phyloP scores from a whole-genome alignment of 2,113 vertebrate genomes.

The Ovis aries region DNA sequence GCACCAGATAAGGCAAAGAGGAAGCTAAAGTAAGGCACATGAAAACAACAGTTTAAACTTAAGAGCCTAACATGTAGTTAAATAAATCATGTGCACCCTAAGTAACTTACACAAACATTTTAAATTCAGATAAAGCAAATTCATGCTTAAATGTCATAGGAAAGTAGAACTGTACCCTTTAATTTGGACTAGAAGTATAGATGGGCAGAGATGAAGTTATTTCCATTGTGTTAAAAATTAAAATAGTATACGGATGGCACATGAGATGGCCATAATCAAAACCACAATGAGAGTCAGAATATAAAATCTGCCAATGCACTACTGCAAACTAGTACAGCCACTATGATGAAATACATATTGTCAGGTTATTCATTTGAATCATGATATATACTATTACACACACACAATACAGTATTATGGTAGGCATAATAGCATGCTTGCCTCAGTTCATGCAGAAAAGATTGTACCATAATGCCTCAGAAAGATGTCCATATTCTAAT shows the following conservation, averaged over 20 bases:
- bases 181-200: background rate
- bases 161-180: background rate
- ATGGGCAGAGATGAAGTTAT: background rate
- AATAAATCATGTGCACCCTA: background rate
- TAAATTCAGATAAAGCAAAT: background rate
- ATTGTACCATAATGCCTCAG: background rate
- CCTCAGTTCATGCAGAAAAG: too few species aligned
- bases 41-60: background rate
- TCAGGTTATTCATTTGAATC: too few species aligned
- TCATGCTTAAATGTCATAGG: background rate
- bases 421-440: too few species aligned
- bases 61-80: background rate
- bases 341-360: too few species aligned
- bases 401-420: background rate
- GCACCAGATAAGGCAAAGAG: background rate
- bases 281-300: too few species aligned
- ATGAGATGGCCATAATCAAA: too few species aligned
- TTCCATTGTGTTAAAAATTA: slow-evolving; percentile 9
- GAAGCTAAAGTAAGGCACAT: background rate
- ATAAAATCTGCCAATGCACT: too few species aligned
- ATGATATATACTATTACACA: too few species aligned
- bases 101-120: background rate
- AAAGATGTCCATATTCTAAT: background rate
- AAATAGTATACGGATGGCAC: too few species aligned
- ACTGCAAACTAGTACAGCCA: too few species aligned